phyloP scores from a whole-genome alignment of 2,113 vertebrate genomes.

The Thryonomys swinderianus region DNA sequence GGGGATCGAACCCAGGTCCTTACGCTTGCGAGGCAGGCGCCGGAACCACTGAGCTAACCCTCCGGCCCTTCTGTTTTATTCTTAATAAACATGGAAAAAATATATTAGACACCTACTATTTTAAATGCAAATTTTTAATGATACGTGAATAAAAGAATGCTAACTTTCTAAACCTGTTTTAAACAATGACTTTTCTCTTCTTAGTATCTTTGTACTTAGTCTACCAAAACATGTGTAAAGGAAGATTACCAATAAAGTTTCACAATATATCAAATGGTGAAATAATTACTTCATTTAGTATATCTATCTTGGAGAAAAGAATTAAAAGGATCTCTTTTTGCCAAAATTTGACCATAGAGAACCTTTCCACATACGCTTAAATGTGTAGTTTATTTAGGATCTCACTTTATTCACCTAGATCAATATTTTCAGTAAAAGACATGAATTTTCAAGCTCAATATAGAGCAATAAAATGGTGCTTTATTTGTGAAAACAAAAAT shows the following conservation, averaged over 20 bases:
- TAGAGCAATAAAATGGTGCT: slow-evolving; percentile 52
- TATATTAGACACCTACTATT: background rate
- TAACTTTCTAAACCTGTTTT: background rate
- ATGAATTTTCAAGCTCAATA: slow-evolving; percentile 45
- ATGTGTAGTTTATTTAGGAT: background rate
- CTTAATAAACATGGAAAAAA: background rate
- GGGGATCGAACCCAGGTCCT: too few species aligned
- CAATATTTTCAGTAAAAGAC: slow-evolving; percentile 49
- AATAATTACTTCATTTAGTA: background rate
- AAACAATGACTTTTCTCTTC: background rate
- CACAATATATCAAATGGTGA: background rate
- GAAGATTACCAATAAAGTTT: background rate
- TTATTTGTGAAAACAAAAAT: slow-evolving; percentile 16
- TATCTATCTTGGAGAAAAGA: background rate
- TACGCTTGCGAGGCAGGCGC: too few species aligned
- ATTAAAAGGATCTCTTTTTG: background rate
- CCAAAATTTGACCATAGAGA: slow-evolving; percentile 5
- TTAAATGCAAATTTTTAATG: background rate
- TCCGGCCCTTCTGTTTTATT: too few species aligned
- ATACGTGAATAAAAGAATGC: background rate
- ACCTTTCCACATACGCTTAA: background rate
- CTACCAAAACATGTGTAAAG: background rate
- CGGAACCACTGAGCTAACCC: too few species aligned
- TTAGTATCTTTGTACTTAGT: background rate
- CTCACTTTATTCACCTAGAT: slow-evolving; percentile 5